These are phyloP conservation scores for Petrocephalus sullivani DNA, from an alignment of 2,797 vertebrate species.

Conservation along the genomic window DNA sequence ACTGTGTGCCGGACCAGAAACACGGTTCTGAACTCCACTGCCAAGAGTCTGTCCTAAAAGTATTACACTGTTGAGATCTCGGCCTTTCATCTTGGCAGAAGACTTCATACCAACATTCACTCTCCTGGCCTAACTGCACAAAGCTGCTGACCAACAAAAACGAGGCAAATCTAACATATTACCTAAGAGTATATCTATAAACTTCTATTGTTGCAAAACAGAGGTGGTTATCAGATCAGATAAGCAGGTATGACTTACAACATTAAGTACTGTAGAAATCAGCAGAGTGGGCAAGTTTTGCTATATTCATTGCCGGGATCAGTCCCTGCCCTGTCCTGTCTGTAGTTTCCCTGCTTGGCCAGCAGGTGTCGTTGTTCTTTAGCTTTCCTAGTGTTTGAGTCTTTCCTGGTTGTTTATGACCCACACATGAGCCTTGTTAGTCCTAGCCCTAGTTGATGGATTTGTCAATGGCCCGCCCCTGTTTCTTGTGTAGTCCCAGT, in stretches of 20 bases:
- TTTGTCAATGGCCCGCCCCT: background rate
- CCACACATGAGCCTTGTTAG: background rate
- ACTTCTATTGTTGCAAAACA: background rate
- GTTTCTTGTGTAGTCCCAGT: background rate
- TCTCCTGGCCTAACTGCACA: background rate
- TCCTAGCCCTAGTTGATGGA: background rate
- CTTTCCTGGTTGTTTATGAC: background rate
- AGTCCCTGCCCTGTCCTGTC: background rate
- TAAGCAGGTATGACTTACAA: background rate
- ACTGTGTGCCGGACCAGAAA: background rate
- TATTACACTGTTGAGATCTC: background rate
- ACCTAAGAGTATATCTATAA: conserved; percentile 1
- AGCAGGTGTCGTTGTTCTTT: background rate
- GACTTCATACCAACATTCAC: background rate
- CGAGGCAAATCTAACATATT: background rate
- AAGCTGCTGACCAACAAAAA: background rate
- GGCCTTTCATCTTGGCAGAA: background rate
- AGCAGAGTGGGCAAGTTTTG: too few species aligned
- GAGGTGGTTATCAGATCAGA: background rate
- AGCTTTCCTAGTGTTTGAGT: background rate
- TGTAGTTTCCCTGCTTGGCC: background rate
- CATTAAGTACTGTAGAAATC: background rate
- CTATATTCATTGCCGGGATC: background rate
- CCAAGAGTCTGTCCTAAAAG: background rate
- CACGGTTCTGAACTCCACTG: background rate